Percentiles rank a stretch among this genome's conserved stretches.
Evolutionary conservation across 1,140 invertebrate genomes (phyloP).

Genomic region (Macrobrachium rosenbergii): DNA sequence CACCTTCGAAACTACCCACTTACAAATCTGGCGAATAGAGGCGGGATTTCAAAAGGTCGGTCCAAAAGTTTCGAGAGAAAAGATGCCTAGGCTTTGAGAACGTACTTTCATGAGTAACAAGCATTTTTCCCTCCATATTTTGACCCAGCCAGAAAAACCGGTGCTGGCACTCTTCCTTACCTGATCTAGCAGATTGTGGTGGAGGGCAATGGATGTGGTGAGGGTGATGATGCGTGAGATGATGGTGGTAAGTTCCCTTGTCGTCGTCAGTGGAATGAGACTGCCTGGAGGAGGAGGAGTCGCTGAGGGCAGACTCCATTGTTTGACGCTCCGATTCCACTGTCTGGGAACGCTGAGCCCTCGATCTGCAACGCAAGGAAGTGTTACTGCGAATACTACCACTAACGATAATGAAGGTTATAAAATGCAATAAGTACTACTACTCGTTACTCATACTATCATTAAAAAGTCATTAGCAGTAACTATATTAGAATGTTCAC

Average conservation of each 20-base stretch:
- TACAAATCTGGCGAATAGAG: too few relatives aligned
- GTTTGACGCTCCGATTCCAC: constrained; percentile 64
- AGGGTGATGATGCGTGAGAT: constrained; percentile 59
- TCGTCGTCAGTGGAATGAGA: constrained; percentile 64
- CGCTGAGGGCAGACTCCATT: constrained; percentile 62
- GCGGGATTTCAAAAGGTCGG: too few relatives aligned
- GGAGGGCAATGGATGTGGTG: constrained; percentile 60
- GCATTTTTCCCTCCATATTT: neutral
- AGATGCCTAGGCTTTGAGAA: too few relatives aligned
- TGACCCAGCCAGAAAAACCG: neutral
- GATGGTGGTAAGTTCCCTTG: constrained; percentile 42
- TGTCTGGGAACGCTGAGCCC: constrained; percentile 58
- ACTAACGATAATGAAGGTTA: neutral
- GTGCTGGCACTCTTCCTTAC: neutral
- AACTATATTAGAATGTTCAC: too few relatives aligned
- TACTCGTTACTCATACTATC: neutral
- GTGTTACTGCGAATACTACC: neutral
- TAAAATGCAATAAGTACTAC: neutral
- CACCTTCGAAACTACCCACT: too few relatives aligned
- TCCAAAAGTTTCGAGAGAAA: too few relatives aligned
- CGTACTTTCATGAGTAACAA: too few relatives aligned
- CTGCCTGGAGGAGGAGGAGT: constrained; percentile 57
- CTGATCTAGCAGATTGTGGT: constrained; percentile 31
- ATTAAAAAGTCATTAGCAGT: too few relatives aligned
- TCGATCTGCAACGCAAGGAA: constrained; percentile 11